Percentiles rank a stretch among this genome's conserved stretches.
These are phyloP conservation scores for Drosophila mulleri DNA, from an alignment of 2,888 invertebrate genomes.

Conservation along the genomic window DNA sequence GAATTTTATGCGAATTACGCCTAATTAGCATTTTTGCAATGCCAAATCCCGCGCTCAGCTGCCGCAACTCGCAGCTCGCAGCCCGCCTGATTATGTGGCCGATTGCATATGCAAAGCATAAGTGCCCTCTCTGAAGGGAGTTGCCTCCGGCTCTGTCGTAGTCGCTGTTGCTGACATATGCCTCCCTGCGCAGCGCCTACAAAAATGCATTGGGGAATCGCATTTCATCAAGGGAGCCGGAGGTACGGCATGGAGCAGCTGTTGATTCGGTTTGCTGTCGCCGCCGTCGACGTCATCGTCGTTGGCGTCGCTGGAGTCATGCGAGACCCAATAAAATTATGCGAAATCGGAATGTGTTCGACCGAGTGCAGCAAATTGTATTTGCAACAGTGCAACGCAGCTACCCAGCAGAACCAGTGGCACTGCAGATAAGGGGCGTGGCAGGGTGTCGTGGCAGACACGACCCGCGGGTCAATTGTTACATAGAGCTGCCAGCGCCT, in stretches of 20 bases:
- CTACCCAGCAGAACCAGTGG: no score
- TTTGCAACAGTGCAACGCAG: slow-evolving; percentile 50
- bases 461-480: slow-evolving; percentile 70
- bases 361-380: slow-evolving; percentile 73
- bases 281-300: slow-evolving; percentile 20
- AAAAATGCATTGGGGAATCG: slow-evolving; percentile 47
- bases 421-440: slow-evolving; percentile 2
- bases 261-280: slow-evolving; percentile 66
- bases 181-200: slow-evolving; percentile 47
- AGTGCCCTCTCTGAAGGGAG: slow-evolving; percentile 56
- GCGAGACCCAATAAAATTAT: slow-evolving; percentile 72
- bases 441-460: slow-evolving; percentile 3
- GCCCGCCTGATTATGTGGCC: slow-evolving; percentile 70
- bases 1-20: slow-evolving; percentile 82
- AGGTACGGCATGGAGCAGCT: slow-evolving; percentile 41
- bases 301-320: slow-evolving; percentile 13
- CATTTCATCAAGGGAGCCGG: not conserved
- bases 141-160: slow-evolving; percentile 6
- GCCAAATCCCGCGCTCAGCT: slow-evolving; percentile 5
- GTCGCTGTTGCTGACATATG: slow-evolving; percentile 36
- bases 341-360: slow-evolving; percentile 74
- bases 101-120: slow-evolving; percentile 77
- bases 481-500: slow-evolving; percentile 33
- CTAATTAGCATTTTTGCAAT: slow-evolving; percentile 77
- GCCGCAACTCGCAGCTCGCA: slow-evolving; percentile 6